phyloP scores from a whole-genome alignment of 2,888 invertebrate species.

The Philaethria dido region DNA sequence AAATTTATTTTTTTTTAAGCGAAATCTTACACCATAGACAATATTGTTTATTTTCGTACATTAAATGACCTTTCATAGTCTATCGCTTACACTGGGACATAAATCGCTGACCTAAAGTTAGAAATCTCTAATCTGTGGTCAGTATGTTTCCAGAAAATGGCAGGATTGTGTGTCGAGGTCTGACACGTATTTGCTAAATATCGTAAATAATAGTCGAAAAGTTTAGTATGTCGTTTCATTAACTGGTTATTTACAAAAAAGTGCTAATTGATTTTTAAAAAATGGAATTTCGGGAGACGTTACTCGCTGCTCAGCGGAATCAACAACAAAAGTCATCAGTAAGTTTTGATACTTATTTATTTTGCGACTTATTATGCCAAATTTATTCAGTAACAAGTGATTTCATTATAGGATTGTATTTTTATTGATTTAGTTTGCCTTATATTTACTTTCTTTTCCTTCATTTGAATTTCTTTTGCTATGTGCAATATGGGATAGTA shows the following conservation, averaged over 20 bases:
- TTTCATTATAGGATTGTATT: not conserved
- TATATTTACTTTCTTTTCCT: not conserved
- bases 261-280: conserved; percentile 40
- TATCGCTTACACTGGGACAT: too few relatives aligned
- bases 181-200: conserved; percentile 79
- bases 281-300: conserved; percentile 80
- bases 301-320: conserved; percentile 78
- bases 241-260: conserved; percentile 45
- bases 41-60: not conserved
- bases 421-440: not conserved
- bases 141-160: conserved; percentile 83
- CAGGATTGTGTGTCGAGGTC: conserved; percentile 71
- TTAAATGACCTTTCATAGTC: not conserved
- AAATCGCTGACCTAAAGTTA: conserved; percentile 18
- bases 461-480: not conserved
- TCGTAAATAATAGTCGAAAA: conserved; percentile 68
- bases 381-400: conserved; percentile 41
- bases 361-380: conserved; percentile 43
- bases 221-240: conserved; percentile 52
- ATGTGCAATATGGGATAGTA: conserved; percentile 3
- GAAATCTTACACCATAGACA: conserved; percentile 5
- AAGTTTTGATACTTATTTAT: conserved; percentile 58
- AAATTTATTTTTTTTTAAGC: too few relatives aligned
- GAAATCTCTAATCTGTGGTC: conserved; percentile 54
- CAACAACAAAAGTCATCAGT: conserved; percentile 83